A percentile compares a stretch with the other conserved stretches of the same genome.
Conservation (phyloP, 2,797 vertebrate genomes). For the Echeneis naucrates region DNA sequence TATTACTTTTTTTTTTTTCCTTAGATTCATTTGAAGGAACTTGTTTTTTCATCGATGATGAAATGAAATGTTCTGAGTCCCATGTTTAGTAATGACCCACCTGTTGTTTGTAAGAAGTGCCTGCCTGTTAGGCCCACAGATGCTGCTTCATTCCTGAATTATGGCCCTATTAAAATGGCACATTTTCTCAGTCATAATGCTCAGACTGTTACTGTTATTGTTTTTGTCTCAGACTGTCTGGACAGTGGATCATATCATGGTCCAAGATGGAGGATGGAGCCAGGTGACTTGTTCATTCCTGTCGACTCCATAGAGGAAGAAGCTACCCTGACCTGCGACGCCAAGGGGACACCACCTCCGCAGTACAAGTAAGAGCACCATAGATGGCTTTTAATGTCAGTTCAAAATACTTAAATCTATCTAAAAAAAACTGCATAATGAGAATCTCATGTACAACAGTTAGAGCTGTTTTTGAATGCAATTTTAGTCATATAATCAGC, state of each 20-base stretch:
- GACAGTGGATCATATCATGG: slow-evolving; percentile 83
- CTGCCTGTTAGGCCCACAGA: neutral
- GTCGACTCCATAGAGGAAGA: slow-evolving; percentile 85
- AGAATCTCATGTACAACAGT: neutral
- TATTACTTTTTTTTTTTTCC: no score
- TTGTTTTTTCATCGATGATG: slow-evolving; percentile 13
- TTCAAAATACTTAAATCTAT: neutral
- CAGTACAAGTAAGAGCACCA: slow-evolving; percentile 80
- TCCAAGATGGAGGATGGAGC: slow-evolving; percentile 87
- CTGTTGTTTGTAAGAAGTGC: slow-evolving; percentile 9
- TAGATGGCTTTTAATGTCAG: neutral
- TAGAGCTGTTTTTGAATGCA: neutral
- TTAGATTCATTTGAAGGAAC: neutral
- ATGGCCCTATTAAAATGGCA: slow-evolving; percentile 2
- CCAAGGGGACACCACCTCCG: slow-evolving; percentile 81
- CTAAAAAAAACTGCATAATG: neutral
- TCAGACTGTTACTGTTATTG: slow-evolving; percentile 35
- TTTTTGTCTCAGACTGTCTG: slow-evolving; percentile 76
- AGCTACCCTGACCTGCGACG: slow-evolving; percentile 85
- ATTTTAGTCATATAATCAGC: neutral
- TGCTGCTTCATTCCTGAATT: slow-evolving; percentile 4
- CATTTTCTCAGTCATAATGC: slow-evolving; percentile 7
- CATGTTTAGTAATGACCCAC: slow-evolving; percentile 12
- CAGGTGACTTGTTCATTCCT: slow-evolving; percentile 85
- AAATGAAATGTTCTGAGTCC: neutral